A percentile compares a stretch with the other conserved stretches of the same genome.
These are phyloP conservation scores for Fukomys damarensis DNA, from an alignment of 2,113 vertebrate species.

Conservation along the genomic window DNA sequence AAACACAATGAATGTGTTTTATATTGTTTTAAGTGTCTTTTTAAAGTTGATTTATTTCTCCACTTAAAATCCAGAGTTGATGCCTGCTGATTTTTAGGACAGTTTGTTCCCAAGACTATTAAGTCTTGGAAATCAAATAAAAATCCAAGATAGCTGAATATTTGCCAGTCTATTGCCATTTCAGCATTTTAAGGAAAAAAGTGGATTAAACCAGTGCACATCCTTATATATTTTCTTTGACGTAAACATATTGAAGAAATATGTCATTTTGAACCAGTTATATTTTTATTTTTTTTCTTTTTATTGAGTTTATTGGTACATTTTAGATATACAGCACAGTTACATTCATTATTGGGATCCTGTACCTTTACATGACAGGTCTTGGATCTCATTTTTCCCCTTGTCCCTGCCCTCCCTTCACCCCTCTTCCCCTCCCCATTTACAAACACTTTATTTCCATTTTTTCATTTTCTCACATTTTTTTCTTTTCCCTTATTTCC, in stretches of 20 bases:
- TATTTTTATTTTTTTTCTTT: too few species aligned
- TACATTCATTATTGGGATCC: too few species aligned
- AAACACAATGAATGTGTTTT: background rate
- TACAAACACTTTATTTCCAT: too few species aligned
- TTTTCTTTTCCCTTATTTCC: too few species aligned
- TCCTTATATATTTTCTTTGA: background rate
- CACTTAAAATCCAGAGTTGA: background rate
- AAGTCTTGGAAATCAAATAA: background rate
- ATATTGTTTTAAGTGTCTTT: background rate
- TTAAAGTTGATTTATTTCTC: background rate
- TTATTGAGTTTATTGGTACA: too few species aligned
- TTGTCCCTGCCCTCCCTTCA: too few species aligned
- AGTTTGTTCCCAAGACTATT: background rate
- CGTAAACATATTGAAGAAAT: background rate
- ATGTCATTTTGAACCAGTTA: background rate
- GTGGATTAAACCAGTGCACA: background rate
- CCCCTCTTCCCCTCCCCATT: too few species aligned
- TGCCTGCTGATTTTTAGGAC: background rate
- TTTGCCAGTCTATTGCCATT: background rate
- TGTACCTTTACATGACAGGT: too few species aligned
- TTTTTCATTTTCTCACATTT: too few species aligned
- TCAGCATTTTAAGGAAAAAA: background rate
- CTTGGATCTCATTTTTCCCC: too few species aligned
- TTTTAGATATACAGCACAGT: too few species aligned
- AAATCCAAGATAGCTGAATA: background rate